These are phyloP conservation scores for Lepus oiostolus DNA, from an alignment of 2,797 vertebrate species.

Conservation along the genomic window DNA sequence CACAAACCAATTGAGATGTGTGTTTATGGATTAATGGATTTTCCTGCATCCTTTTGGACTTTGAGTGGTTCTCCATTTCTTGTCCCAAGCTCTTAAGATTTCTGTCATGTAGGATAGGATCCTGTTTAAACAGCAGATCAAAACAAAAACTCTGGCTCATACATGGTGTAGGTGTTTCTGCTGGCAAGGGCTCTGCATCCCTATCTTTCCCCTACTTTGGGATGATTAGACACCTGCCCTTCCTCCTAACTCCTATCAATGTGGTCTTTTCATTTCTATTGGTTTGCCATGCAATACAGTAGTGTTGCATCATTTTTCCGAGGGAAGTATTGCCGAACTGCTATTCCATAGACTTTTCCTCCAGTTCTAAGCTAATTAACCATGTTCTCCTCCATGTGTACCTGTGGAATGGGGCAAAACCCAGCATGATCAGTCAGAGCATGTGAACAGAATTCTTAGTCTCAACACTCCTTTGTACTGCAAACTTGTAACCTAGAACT, in stretches of 20 bases:
- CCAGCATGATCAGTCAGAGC: not conserved
- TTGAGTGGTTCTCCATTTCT: fast-evolving
- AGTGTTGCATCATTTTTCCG: not conserved
- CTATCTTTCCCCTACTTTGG: not conserved
- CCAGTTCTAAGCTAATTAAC: not conserved
- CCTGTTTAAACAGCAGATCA: not conserved
- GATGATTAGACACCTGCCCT: fast-evolving
- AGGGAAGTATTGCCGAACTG: not conserved
- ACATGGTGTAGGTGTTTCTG: not conserved
- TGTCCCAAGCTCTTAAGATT: not conserved
- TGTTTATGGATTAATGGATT: not conserved
- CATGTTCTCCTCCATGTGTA: not conserved
- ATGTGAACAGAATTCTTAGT: not conserved
- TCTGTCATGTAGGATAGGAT: fast-evolving
- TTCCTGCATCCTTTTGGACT: not conserved
- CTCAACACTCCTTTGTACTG: not conserved
- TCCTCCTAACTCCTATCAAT: fast-evolving
- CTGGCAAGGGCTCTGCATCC: not conserved
- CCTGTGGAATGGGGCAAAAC: fast-evolving
- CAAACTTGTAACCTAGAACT: not conserved
- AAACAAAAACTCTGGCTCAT: not conserved
- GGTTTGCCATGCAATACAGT: not conserved
- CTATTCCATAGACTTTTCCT: not conserved
- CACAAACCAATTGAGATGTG: not conserved
- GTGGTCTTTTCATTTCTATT: not conserved